Evolutionary conservation across 1,140 invertebrate genomes (phyloP).

Genomic region (Ditylenchus dipsaci): DNA sequence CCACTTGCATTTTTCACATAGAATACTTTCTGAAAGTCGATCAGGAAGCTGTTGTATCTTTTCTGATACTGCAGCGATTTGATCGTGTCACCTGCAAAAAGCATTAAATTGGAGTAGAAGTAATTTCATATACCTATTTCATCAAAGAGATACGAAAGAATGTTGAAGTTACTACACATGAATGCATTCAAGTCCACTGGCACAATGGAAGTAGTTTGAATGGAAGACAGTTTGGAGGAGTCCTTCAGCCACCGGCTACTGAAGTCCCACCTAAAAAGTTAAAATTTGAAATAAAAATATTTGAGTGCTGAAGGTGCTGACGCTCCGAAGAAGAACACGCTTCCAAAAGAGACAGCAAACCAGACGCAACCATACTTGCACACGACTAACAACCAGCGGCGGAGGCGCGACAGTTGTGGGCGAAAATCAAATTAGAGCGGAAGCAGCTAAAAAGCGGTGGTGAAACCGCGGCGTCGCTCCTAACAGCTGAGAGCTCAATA

Average conservation of each 20-base stretch:
- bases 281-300: no score
- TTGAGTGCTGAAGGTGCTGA: no score
- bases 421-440: no score
- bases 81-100: slow-evolving; percentile 19
- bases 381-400: no score
- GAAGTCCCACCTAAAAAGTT: slow-evolving; percentile 48
- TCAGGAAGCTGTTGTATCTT: slow-evolving; percentile 18
- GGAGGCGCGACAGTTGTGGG: no score
- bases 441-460: no score
- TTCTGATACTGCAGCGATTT: slow-evolving; percentile 28
- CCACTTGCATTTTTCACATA: slow-evolving; percentile 79
- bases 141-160: slow-evolving; percentile 57
- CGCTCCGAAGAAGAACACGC: no score
- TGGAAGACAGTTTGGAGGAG: slow-evolving; percentile 48
- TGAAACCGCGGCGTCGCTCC: no score
- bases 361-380: no score
- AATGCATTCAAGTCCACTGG: slow-evolving; percentile 61
- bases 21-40: slow-evolving; percentile 63
- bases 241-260: slow-evolving; percentile 59
- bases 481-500: no score
- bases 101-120: slow-evolving; percentile 67
- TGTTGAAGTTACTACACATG: slow-evolving; percentile 59
- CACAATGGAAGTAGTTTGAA: slow-evolving; percentile 58
- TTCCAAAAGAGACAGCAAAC: no score
- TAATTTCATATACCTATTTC: slow-evolving; percentile 66